Base-by-base conservation (phyloP, 2,797 vertebrate genomes). In the Microhierax caerulescens region DNA sequence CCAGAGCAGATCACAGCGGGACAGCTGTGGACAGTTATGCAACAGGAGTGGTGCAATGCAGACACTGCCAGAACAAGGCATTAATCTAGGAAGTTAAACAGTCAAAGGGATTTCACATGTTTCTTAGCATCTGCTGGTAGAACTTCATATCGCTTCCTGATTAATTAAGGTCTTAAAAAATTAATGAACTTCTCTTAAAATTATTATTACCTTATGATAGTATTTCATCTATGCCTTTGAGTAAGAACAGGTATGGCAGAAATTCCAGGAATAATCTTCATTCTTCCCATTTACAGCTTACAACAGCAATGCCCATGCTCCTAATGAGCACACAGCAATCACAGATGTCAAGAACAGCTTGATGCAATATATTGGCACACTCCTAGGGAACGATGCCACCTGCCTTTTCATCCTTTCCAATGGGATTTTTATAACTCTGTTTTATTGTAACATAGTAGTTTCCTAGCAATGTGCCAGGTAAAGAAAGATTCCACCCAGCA, bases 21-120 rank as follows among this genome's bases (percentile, higher is more conserved):
- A 64, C 7, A 16, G 75, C 77, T 27, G 19, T 25, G 90, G 73
- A 34, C 77, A 60, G 48, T 87, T 77, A 77, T 3, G 74, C 78
- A 96, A 70, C 72, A 95, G 81, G 32, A 90, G 64, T 50, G 69
- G 72, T 81, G 96, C 94, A 91, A 73, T 91, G 91, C 89, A 96
- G 94, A 34, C 87, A 22, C 82, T 75, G 82, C 78, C 67, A 64
- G 78, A 87, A 27, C 21, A 11, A 72, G 61, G 48, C 64, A 59
- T 47, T 68, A 8, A 23, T 54, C 69, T 47, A 13, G 34, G 41
- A 82, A 47, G 0, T 57, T 32, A 25, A 67, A 54, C n/a, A 61
- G 41, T 48, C 57, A 51, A 32, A 72, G 65, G 77, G 47, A 51
- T 69, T 93, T 78, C 79, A 75, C 60, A 32, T 32, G 41, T 73